Base-by-base conservation (phyloP, 2,797 vertebrate species). In the Acanthiza pusilla region DNA sequence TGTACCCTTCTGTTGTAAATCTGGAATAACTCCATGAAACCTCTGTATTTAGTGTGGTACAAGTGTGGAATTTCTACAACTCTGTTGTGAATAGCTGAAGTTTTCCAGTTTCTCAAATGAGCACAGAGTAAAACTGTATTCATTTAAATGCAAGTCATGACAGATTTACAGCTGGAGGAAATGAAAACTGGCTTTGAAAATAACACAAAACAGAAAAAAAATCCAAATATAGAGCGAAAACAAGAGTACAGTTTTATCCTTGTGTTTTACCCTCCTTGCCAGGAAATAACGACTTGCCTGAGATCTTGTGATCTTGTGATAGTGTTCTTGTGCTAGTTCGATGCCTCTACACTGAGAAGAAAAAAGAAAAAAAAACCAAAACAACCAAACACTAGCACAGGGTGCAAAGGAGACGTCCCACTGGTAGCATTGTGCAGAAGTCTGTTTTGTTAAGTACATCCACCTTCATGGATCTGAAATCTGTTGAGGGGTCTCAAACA, bases 141-240 rank as follows among this genome's bases (percentile, higher is more conserved):
- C 20, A 78, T 90, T 96, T 92, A 88, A 94, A 75, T 80, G 18
- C 34, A 93, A 88, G 29, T 67, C 81, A 43, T 58, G 54, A 91
- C 60, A 95, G 51, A 94, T 96, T 95, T 95, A 89, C 50, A 91
- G 72, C 55, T 77, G 53, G 29, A 92, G 21, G 58, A 96, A 73
- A 95, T 74, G 14, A 86, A 73, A 95, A 96, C 87, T 96, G 96
- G 40, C 54, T 91, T 93, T 78, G 48, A 94, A 48, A 93, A 73
- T 79, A 96, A 91, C 12, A 25, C 11, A 75, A 55, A 88, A 58
- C 45, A 83, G 65, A 40, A 57, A 88, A 57, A 82, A 58, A 61
- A 34, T 22, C 25, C 47, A 87, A 82, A 79, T 15, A 10, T 70
- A 89, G 72, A 82, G 62, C 50, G 58, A 68, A 81, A 91, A n/a